phyloP scores from a whole-genome alignment of 1,140 invertebrate species.

The Chlorops oryzae region DNA sequence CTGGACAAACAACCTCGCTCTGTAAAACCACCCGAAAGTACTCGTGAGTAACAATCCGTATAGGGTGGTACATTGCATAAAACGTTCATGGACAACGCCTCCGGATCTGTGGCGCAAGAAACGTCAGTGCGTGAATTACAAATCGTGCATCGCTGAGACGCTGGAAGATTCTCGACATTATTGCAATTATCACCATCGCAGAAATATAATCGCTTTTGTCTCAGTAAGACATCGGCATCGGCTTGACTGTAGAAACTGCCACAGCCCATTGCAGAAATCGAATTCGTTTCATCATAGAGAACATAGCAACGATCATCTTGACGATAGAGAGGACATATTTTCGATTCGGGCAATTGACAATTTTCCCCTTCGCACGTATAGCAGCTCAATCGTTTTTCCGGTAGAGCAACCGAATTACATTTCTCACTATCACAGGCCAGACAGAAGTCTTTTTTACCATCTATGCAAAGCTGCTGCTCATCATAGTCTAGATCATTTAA shows the following conservation, averaged over 20 bases:
- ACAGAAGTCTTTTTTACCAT: conserved; percentile 21
- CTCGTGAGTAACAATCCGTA: conserved; percentile 34
- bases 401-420: conserved; percentile 30
- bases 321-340: conserved; percentile 26
- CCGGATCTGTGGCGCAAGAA: conserved; percentile 26
- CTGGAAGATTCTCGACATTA: conserved; percentile 22
- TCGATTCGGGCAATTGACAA: conserved; percentile 21
- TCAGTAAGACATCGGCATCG: conserved; percentile 23
- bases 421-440: conserved; percentile 19
- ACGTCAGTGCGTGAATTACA: conserved; percentile 38
- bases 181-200: conserved; percentile 32
- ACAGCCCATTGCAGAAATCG: conserved; percentile 22
- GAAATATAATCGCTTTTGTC: conserved; percentile 23
- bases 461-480: conserved; percentile 25
- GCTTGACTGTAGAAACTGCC: conserved; percentile 28
- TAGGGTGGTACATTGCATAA: conserved; percentile 20
- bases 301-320: conserved; percentile 30
- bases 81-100: conserved; percentile 16
- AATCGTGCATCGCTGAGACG: conserved; percentile 22
- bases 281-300: conserved; percentile 29
- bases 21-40: conserved; percentile 28
- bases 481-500: conserved; percentile 30
- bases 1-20: conserved; percentile 40
- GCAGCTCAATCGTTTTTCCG: conserved; percentile 29
- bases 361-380: conserved; percentile 28